These are phyloP conservation scores for Hydrolagus affinis DNA, from an alignment of 2,113 vertebrate species.

Conservation along the genomic window DNA sequence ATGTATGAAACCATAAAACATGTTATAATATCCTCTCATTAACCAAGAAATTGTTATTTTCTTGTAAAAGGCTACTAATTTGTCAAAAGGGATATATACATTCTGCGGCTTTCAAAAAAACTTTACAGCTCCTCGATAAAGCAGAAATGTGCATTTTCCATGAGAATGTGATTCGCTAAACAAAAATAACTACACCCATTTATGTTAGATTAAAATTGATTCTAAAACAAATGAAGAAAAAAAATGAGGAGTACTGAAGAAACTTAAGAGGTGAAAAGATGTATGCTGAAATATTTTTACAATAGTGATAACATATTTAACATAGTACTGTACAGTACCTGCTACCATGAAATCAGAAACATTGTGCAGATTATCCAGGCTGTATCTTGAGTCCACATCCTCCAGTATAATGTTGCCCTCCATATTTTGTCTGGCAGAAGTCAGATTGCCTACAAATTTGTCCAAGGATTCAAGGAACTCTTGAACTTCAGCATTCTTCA, in stretches of 20 bases:
- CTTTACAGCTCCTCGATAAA: neutral
- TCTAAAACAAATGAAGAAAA: neutral
- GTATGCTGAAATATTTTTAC: constrained; percentile 30
- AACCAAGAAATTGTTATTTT: neutral
- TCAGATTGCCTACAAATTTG: constrained; percentile 54
- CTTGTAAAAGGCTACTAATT: neutral
- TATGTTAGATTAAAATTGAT: neutral
- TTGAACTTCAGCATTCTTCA: constrained; percentile 51
- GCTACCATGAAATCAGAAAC: constrained; percentile 60
- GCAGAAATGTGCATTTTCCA: neutral
- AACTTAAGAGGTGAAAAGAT: neutral
- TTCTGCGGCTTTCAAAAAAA: neutral
- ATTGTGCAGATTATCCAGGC: constrained; percentile 48
- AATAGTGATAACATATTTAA: too few species aligned
- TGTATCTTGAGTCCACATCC: constrained; percentile 44
- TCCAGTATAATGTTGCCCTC: constrained; percentile 59
- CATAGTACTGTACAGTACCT: constrained; percentile 51
- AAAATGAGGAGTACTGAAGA: neutral
- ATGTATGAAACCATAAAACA: neutral
- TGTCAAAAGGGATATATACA: neutral
- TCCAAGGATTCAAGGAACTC: constrained; percentile 60
- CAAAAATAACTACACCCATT: neutral
- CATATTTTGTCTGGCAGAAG: constrained; percentile 53
- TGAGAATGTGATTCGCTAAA: neutral
- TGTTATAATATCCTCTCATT: neutral